Base-by-base conservation (phyloP, 2,888 invertebrate species). In the Chironomus riparius region DNA sequence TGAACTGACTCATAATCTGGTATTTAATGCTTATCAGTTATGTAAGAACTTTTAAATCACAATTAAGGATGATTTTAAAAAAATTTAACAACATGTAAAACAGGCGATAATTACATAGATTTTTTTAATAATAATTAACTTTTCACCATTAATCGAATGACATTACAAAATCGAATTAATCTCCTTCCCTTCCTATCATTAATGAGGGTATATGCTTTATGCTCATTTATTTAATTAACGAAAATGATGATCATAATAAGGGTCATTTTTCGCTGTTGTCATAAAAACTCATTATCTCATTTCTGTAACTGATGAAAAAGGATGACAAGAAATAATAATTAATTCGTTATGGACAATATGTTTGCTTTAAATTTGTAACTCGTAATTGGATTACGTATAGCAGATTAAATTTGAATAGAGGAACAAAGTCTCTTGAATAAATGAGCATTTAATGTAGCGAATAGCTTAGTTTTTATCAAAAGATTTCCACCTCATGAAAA, bases 201-300 rank as follows among this genome's bases (percentile, higher is more conserved):
- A 18, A 56, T 56, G 56, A 56, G 15, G 18, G 18, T 56, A 56
- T 56, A 15, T 18, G 56, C 56, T 56, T 56, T 62, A 50, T 15
- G 65, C 65, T 65, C 65, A 65, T 65, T 28, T 13, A 73, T 73
- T 73, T 47, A 73, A 73, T 62, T 73, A 61, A 50, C 61, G 38
- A 21, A 50, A 65, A 65, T 65, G 65, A 62, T 47, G 38, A 73
- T 62, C 62, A 62, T 38, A 73, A 62, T 61, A 61, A 73, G 61
- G 72, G 72, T 24, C 50, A 56, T 5, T n/a, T 21, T 38, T 21
- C 62, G 24, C 62, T 62, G 72, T 73, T 38, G 72, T 73, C 61
- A 73, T 73, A 62, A 73, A 72, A 73, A 73, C 72, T 73, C 72
- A 73, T 73, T 73, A 71, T 71, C 71, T 24, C 71, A 56, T 47